Evolutionary conservation across 2,113 vertebrate species (phyloP), one percentile per base, ranked within the genome.

Genomic region (Hydropotes inermis): DNA sequence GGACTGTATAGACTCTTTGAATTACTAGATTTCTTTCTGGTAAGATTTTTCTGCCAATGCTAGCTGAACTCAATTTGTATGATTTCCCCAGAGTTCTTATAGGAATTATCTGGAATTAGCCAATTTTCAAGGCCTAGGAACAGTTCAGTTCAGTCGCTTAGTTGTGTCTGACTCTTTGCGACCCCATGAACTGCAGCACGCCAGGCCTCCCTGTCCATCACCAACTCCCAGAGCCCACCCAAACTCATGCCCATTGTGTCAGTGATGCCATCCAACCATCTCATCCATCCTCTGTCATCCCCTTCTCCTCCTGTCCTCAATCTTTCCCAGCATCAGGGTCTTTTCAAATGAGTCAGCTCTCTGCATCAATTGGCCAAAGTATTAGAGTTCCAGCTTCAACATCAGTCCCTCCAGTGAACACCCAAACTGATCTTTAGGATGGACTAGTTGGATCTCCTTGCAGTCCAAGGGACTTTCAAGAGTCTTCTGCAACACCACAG

Each of bases 311-410:
- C 10, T 36, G 11, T 5, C 67, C 2, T 39, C n/a, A 36, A 23
- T 70, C 67, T 70, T 70, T 23, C n/a, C 67, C 67, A 39, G 67
- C 4, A 23, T 39, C 67, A 39, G 67, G 19, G n/a, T 70, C n/a
- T 70, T 70, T 70, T 70, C 19, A 2, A 39, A 12, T 70, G n/a
- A 36, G 19, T 70, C 5, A 3, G 5, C 12, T 70, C 67, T 70
- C 12, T 0, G 0, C 10, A 39, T 6, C 0, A 0, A 1, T 1
- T 36, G 19, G n/a, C 9, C 67, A 39, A 36, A 70, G 19, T 39
- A 12, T 6, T 70, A 19, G 19, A 36, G 5, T 36, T 23, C 6
- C n/a, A 36, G 64, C 9, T 70, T 70, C 5, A 36, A 5, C 19
- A 10, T 1, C 17, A 23, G 17, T 21, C 9, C 64, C 21, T 70